These are phyloP conservation scores for Phenganax subtilis DNA, from an alignment of 92 coral and sea anemone genomes.

Conservation along the genomic window DNA sequence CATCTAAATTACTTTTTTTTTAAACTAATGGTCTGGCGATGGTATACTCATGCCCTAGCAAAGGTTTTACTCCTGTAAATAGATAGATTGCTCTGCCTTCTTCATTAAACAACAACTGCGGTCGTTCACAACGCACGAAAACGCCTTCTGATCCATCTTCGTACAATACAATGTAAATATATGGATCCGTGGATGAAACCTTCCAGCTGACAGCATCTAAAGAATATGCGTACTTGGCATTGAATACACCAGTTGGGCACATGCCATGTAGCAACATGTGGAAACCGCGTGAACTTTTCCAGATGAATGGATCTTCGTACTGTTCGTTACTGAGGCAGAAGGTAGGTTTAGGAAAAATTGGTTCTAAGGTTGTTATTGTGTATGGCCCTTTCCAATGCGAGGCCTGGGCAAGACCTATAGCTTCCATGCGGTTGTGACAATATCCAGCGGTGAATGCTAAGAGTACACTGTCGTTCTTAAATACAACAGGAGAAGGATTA, in stretches of 20 bases:
- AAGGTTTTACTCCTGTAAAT: slow-evolving; percentile 23
- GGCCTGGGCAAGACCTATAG: slow-evolving; percentile 21
- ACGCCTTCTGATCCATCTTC: slow-evolving; percentile 14
- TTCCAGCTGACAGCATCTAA: slow-evolving; percentile 19
- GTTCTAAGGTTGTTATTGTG: slow-evolving; percentile 10
- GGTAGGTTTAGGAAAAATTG: slow-evolving; percentile 25
- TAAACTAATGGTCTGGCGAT: slow-evolving; percentile 24
- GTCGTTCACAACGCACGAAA: slow-evolving; percentile 20
- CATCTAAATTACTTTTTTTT: not conserved
- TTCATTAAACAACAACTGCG: slow-evolving; percentile 22
- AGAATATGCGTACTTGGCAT: slow-evolving; percentile 37
- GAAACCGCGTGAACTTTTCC: slow-evolving; percentile 18
- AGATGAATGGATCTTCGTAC: slow-evolving; percentile 29
- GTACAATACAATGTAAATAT: slow-evolving; percentile 19
- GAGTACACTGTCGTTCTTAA: slow-evolving; percentile 12
- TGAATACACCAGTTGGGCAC: slow-evolving; percentile 30
- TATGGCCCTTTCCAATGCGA: slow-evolving; percentile 30
- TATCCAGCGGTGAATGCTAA: slow-evolving; percentile 28
- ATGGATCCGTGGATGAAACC: slow-evolving; percentile 30
- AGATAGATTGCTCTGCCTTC: slow-evolving; percentile 25
- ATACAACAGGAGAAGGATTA: slow-evolving; percentile 1
- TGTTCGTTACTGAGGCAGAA: slow-evolving; percentile 20
- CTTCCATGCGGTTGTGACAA: slow-evolving; percentile 18
- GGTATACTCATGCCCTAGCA: slow-evolving; percentile 28
- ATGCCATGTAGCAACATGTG: slow-evolving; percentile 26